Percentiles rank a stretch among this genome's conserved stretches.
phyloP scores from a whole-genome alignment of 2,888 invertebrate species.

The Conops quadrifasciatus region DNA sequence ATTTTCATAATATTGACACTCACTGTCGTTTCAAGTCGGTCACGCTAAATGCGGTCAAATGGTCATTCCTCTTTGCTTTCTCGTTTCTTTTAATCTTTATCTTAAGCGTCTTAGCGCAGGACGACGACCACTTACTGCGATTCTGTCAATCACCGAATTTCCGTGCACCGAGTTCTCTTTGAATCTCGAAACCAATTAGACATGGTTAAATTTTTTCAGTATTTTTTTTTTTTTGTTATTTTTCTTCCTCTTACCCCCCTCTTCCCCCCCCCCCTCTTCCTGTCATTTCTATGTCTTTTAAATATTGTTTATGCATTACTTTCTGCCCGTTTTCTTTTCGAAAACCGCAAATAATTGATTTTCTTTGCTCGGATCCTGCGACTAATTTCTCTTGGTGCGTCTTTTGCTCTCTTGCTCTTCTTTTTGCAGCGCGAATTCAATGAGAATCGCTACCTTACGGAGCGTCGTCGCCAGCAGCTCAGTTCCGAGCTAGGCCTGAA shows the following conservation, averaged over 20 bases:
- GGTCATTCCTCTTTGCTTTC: not conserved
- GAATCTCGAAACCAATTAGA: slow-evolving; percentile 50
- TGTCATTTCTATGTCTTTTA: slow-evolving; percentile 18
- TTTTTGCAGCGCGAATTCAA: slow-evolving; percentile 81
- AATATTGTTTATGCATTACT: not conserved
- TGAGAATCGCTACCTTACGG: slow-evolving; percentile 92
- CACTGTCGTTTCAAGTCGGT: slow-evolving; percentile 27
- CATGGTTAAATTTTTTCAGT: slow-evolving; percentile 55
- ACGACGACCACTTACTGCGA: slow-evolving; percentile 26
- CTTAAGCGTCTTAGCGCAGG: not conserved
- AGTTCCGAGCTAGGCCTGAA: slow-evolving; percentile 92
- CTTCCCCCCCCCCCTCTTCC: slow-evolving; percentile 28
- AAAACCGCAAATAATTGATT: slow-evolving; percentile 63
- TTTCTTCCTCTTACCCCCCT: slow-evolving; percentile 33
- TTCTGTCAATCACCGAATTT: slow-evolving; percentile 23
- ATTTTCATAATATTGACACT: slow-evolving; percentile 55
- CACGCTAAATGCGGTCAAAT: too few relatives aligned
- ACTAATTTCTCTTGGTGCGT: slow-evolving; percentile 24
- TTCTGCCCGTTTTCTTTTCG: slow-evolving; percentile 37
- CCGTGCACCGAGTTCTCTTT: slow-evolving; percentile 16
- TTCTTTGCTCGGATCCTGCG: slow-evolving; percentile 40
- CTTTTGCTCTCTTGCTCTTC: not conserved
- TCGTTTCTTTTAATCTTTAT: not conserved
- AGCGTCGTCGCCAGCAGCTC: slow-evolving; percentile 86
- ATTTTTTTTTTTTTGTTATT: too few relatives aligned